phyloP scores from a whole-genome alignment of 1,140 invertebrate species.

The Leptinotarsa texana region DNA sequence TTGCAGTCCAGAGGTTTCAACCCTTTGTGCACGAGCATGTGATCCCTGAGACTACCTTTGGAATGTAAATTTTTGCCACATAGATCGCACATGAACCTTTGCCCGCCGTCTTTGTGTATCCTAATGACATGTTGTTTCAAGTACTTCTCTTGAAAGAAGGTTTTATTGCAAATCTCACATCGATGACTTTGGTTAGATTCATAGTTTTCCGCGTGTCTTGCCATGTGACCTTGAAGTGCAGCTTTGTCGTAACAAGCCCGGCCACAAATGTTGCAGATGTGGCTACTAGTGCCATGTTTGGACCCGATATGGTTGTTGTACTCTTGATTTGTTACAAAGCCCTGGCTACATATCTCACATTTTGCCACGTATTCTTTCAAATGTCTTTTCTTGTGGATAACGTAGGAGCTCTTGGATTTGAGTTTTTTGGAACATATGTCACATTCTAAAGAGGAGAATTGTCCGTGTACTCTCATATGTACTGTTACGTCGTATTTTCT shows the following conservation, averaged over 20 bases:
- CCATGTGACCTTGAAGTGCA: constrained; percentile 40
- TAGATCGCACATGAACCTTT: constrained; percentile 39
- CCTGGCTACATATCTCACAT: constrained; percentile 41
- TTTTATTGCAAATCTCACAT: constrained; percentile 57
- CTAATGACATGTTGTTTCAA: constrained; percentile 35
- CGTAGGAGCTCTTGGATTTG: constrained; percentile 67
- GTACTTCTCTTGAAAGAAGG: constrained; percentile 38
- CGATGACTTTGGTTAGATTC: constrained; percentile 53
- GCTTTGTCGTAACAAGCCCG: constrained; percentile 30
- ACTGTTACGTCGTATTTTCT: constrained; percentile 34
- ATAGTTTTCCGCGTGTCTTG: constrained; percentile 39
- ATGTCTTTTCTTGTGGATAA: constrained; percentile 67
- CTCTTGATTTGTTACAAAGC: constrained; percentile 40
- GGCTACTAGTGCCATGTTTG: constrained; percentile 34
- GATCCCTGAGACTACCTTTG: constrained; percentile 46
- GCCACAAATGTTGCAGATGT: constrained; percentile 45
- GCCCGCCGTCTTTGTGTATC: constrained; percentile 35
- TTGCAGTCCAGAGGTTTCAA: constrained; percentile 57
- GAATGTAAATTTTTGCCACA: constrained; percentile 40
- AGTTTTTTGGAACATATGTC: constrained; percentile 62
- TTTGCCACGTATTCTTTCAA: constrained; percentile 56
- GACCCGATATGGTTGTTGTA: constrained; percentile 39
- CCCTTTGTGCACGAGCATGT: constrained; percentile 71
- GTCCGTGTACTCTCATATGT: constrained; percentile 36
- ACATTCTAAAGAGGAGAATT: constrained; percentile 43